These are phyloP conservation scores for Tapirus indicus DNA, from an alignment of 2,797 vertebrate species.

Conservation along the genomic window DNA sequence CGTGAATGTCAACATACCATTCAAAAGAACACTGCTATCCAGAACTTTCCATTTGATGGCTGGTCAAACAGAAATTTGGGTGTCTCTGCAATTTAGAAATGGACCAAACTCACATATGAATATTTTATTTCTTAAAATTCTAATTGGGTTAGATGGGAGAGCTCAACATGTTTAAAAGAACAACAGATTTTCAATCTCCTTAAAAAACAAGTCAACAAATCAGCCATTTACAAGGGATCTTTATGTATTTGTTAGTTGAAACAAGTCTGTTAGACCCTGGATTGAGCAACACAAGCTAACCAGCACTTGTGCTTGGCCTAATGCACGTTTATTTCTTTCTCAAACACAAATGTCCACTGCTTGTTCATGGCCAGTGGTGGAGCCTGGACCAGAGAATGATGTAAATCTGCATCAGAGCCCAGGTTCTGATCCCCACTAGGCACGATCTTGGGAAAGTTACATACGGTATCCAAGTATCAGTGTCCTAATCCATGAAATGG, in stretches of 20 bases:
- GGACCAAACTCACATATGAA: not conserved
- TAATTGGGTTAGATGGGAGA: not conserved
- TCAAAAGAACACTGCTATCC: not conserved
- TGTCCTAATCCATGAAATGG: not conserved
- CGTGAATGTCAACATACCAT: accelerated
- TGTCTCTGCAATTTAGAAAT: constrained; percentile 4
- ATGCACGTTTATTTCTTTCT: not conserved
- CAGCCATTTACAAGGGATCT: not conserved
- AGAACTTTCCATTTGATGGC: not conserved
- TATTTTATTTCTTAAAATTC: not conserved
- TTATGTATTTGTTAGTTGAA: not conserved
- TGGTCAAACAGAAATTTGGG: not conserved
- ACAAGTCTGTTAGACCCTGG: not conserved
- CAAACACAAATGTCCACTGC: not conserved
- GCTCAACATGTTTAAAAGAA: not conserved
- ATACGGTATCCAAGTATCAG: not conserved
- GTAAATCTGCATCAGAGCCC: not conserved
- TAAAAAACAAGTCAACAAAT: not conserved
- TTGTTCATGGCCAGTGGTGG: not conserved
- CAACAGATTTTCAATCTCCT: not conserved
- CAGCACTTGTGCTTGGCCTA: not conserved
- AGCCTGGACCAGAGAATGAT: not conserved
- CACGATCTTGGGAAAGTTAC: not conserved
- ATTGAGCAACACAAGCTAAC: not conserved
- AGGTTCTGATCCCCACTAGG: not conserved